A percentile compares a stretch with the other conserved stretches of the same genome.
Conservation (phyloP, 2,888 invertebrate species). For the Noctua janthina region DNA sequence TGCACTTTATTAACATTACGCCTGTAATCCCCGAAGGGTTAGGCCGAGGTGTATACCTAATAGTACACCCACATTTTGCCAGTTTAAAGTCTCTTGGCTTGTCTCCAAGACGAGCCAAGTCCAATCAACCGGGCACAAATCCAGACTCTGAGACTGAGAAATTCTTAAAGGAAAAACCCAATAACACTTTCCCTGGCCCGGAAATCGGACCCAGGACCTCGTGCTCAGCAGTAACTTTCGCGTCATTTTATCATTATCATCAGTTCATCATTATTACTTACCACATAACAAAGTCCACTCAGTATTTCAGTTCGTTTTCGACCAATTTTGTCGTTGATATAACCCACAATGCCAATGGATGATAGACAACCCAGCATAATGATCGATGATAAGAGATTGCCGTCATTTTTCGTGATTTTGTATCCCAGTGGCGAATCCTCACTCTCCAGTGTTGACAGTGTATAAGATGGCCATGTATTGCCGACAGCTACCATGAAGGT, state of each 20-base stretch:
- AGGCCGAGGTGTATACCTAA: neutral
- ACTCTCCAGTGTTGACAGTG: conserved; percentile 63
- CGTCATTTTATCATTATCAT: neutral
- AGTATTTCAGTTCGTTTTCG: conserved; percentile 69
- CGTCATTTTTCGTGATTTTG: conserved; percentile 62
- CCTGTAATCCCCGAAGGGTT: neutral
- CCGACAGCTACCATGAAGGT: conserved; percentile 57
- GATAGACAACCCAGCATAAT: conserved; percentile 70
- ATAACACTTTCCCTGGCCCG: neutral
- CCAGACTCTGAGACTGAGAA: neutral
- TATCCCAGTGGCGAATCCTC: conserved; percentile 68
- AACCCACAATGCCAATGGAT: conserved; percentile 59
- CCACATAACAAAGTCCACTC: conserved; percentile 63
- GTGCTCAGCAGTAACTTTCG: neutral
- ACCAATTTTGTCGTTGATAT: conserved; percentile 68
- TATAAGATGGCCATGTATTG: conserved; percentile 73
- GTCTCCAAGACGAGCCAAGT: neutral
- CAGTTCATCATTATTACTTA: conserved; percentile 52
- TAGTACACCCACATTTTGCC: neutral
- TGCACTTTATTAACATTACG: too few relatives aligned
- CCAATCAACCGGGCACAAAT: neutral
- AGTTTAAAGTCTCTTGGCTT: neutral
- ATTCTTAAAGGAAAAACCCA: neutral
- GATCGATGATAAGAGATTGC: conserved; percentile 69
- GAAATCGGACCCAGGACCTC: neutral